Conservation (phyloP, 2,888 invertebrate species). For the Lasioglossum zephyrum region DNA sequence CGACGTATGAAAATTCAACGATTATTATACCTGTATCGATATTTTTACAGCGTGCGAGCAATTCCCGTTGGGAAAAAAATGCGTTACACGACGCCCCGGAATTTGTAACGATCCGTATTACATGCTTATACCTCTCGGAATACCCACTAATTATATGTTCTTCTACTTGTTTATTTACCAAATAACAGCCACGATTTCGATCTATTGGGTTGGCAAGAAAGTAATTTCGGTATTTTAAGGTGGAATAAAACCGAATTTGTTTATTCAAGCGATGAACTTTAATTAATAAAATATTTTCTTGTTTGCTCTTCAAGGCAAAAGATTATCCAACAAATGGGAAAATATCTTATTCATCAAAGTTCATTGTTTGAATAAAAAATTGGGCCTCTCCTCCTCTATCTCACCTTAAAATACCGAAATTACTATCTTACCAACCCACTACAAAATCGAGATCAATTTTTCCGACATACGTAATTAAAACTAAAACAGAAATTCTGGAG, state of each 20-base stretch:
- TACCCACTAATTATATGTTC: neutral
- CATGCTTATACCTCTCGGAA: neutral
- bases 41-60: conserved; percentile 41
- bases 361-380: too few species aligned
- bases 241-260: too few species aligned
- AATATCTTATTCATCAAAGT: too few species aligned
- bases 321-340: too few species aligned
- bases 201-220: neutral
- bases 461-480: neutral
- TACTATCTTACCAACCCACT: too few species aligned
- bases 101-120: conserved; percentile 30
- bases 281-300: too few species aligned
- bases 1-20: conserved; percentile 52
- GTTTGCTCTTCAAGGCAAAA: too few species aligned
- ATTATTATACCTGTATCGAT: conserved; percentile 43
- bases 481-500: neutral
- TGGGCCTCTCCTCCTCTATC: too few species aligned
- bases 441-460: neutral
- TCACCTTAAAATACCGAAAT: too few species aligned
- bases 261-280: too few species aligned
- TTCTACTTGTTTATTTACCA: neutral
- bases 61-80: neutral
- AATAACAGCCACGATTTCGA: neutral
- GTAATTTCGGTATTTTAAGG: too few species aligned
- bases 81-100: neutral